phyloP scores from a whole-genome alignment of 92 coral and sea anemone genomes.

The Galaxea fascicularis region DNA sequence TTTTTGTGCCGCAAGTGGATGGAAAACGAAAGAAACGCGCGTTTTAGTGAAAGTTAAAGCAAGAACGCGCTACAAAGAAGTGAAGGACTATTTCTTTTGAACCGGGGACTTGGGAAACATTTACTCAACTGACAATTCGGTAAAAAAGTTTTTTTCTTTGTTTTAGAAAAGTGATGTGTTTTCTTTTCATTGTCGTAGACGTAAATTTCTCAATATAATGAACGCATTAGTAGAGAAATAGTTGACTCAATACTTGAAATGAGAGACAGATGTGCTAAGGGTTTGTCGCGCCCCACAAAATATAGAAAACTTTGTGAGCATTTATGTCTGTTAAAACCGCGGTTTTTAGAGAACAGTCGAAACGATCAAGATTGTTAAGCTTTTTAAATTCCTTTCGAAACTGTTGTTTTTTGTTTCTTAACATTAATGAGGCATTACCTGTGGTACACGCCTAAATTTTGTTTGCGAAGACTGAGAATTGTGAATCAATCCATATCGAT shows the following conservation, averaged over 20 bases:
- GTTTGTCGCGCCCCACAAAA: conserved; percentile 35
- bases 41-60: background rate
- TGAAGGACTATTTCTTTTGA: background rate
- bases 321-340: conserved; percentile 46
- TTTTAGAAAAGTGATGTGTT: background rate
- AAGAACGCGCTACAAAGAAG: background rate
- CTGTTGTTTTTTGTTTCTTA: background rate
- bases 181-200: conserved; percentile 19
- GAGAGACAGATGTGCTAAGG: conserved; percentile 38
- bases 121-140: background rate
- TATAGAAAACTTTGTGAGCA: conserved; percentile 30
- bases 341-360: conserved; percentile 26
- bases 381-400: background rate
- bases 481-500: conserved; percentile 4
- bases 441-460: background rate
- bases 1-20: background rate
- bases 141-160: background rate
- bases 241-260: conserved; percentile 14
- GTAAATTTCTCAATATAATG: conserved; percentile 41
- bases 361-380: conserved; percentile 1
- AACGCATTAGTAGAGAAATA: conserved; percentile 41
- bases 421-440: background rate
- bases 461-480: background rate
- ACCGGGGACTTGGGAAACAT: background rate
- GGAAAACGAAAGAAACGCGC: background rate